Conservation (phyloP, 64 coral and sea anemone genomes). For the Actinia equina region DNA sequence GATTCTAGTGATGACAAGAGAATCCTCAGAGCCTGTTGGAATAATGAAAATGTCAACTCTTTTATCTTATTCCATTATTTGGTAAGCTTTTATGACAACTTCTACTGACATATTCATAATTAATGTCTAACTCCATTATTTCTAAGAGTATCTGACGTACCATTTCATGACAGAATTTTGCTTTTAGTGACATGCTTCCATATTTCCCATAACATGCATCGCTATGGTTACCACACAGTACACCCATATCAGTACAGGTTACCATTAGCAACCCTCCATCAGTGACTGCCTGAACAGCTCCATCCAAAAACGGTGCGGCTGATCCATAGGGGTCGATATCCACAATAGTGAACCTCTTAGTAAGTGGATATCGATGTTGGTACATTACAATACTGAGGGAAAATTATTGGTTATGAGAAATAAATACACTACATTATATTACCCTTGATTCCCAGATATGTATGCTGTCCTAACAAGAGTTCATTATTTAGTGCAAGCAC, state of each 20-base stretch:
- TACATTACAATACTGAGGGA: slow-evolving; percentile 84
- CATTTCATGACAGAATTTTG: slow-evolving; percentile 99
- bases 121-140: too few species aligned
- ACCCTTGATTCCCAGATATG: too few species aligned
- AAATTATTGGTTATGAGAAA: not conserved
- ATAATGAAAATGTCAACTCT: not conserved
- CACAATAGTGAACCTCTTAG: slow-evolving; percentile 81
- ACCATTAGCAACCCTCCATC: slow-evolving; percentile 92
- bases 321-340: slow-evolving; percentile 99
- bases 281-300: slow-evolving; percentile 82
- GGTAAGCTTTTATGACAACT: too few species aligned
- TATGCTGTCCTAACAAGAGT: too few species aligned
- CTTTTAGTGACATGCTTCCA: slow-evolving; percentile 95
- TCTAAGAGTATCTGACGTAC: slow-evolving; percentile 20
- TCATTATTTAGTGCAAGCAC: too few species aligned
- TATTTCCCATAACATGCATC: slow-evolving; percentile 99
- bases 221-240: slow-evolving; percentile 95
- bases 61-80: not conserved
- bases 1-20: slow-evolving; percentile 86
- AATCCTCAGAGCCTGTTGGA: slow-evolving; percentile 75
- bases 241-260: slow-evolving; percentile 98
- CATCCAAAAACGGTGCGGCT: slow-evolving; percentile 85
- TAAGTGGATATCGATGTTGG: slow-evolving; percentile 59
- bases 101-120: too few species aligned
- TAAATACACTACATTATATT: not conserved